These are phyloP conservation scores for Megaceryle alcyon DNA, from an alignment of 2,797 vertebrate genomes.

Conservation along the genomic window DNA sequence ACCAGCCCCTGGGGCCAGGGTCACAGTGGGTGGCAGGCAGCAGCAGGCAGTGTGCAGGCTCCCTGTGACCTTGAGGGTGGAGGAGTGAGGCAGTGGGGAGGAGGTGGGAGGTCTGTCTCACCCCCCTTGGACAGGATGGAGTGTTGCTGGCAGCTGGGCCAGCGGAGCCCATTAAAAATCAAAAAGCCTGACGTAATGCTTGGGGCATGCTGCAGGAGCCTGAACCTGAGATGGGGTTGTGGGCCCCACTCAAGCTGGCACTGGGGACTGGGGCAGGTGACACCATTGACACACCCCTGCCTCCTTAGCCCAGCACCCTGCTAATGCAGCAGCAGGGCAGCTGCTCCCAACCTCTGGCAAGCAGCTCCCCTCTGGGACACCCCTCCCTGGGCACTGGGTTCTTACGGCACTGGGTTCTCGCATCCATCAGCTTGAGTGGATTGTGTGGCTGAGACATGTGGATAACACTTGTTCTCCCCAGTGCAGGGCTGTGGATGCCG, in stretches of 20 bases:
- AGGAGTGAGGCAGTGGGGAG: background rate
- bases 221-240: background rate
- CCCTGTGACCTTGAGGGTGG: background rate
- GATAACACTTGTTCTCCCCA: background rate
- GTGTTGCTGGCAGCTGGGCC: background rate
- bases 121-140: background rate
- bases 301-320: background rate
- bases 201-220: fast-evolving
- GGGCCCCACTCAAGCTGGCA: fast-evolving
- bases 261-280: background rate
- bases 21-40: background rate
- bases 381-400: background rate
- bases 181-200: background rate
- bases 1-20: background rate
- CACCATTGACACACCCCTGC: background rate
- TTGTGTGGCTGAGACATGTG: fast-evolving
- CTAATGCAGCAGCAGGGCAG: fast-evolving
- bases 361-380: background rate
- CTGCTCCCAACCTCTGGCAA: background rate
- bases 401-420: background rate
- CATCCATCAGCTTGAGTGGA: background rate
- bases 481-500: background rate
- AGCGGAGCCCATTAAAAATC: background rate
- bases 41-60: background rate
- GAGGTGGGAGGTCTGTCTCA: background rate